These are phyloP conservation scores for Pomacea canaliculata DNA, from an alignment of 2,888 invertebrate genomes.

Conservation along the genomic window DNA sequence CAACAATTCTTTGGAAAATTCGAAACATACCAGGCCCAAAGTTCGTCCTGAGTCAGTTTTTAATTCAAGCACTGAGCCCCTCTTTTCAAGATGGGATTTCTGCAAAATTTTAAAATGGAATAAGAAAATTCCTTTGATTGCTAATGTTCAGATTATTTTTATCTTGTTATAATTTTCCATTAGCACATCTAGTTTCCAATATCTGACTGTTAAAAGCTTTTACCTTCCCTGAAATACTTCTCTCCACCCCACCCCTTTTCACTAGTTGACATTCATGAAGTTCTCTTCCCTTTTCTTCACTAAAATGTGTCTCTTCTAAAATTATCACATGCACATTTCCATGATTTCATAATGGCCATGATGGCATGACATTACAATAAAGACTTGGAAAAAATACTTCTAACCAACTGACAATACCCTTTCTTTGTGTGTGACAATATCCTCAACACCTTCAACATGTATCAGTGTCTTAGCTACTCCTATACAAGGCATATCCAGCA, in stretches of 20 bases:
- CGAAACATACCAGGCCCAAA: constrained; percentile 37
- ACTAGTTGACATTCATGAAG: too few species aligned
- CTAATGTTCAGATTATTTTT: too few species aligned
- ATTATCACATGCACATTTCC: too few species aligned
- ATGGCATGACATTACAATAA: not conserved
- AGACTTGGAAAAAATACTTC: not conserved
- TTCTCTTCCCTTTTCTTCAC: too few species aligned
- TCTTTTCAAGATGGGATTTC: constrained; percentile 17
- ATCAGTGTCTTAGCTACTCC: constrained; percentile 72
- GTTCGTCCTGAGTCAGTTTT: constrained; percentile 30
- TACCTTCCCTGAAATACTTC: too few species aligned
- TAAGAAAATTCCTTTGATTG: too few species aligned
- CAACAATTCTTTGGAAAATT: not conserved
- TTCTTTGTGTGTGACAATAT: constrained; percentile 53
- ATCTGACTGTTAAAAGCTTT: too few species aligned
- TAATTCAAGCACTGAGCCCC: constrained; percentile 25
- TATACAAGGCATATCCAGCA: constrained; percentile 67
- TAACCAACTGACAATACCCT: constrained; percentile 44
- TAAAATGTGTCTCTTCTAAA: too few species aligned
- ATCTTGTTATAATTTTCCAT: too few species aligned
- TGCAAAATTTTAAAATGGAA: not conserved
- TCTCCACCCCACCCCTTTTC: too few species aligned
- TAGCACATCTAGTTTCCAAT: too few species aligned
- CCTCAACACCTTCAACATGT: constrained; percentile 65
- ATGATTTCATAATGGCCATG: not conserved